Base-by-base conservation (phyloP, 2,797 vertebrate genomes). In the Myotis daubentonii region DNA sequence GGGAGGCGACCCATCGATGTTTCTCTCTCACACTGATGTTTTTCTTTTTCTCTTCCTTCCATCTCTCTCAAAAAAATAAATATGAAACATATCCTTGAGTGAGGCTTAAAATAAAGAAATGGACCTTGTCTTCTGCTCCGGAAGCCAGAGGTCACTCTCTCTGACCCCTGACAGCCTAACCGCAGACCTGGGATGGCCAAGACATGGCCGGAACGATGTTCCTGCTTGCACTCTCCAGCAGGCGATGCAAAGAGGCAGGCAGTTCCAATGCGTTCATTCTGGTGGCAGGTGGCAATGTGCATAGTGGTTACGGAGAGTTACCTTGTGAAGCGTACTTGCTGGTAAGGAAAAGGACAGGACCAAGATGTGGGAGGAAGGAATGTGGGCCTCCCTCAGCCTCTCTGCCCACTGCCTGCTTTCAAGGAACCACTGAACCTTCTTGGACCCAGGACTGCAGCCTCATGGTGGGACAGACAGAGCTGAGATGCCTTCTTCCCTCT, bases 401-500 rank as follows among this genome's bases (percentile, higher is more conserved):
- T 55, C 47, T 41, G 30, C 33, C 44, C 33, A 25, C n/a, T 62
- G 57, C 38, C n/a, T 28, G 53, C 20, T 55, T 80, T 19, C 81
- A 49, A 72, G 82, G 44, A 84, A 30, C 15, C 10, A 0, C 49
- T 2, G 44, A 47, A 6, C n/a, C 3, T 3, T 66, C 49, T 30
- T 33, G 60, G 22, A 28, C 66, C 8, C 3, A 36, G 57, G 17
- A 7, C 7, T 20, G 5, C 17, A 1, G 0, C 0, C 5, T 15
- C 20, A 23, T 3, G 12, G 30, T 12, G 49, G 60, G 36, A 62
- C 9, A 2, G 23, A 1, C 11, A 15, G 70, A 36, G 38, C 70
- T 53, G 17, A 62, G 57, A 4, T 6, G 19, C 49, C 23, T 8
- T 28, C 30, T 62, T 25, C 6, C 20, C n/a, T 81, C 85, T 85